phyloP scores from a whole-genome alignment of 2,113 vertebrate species.

The Tauraco erythrolophus region DNA sequence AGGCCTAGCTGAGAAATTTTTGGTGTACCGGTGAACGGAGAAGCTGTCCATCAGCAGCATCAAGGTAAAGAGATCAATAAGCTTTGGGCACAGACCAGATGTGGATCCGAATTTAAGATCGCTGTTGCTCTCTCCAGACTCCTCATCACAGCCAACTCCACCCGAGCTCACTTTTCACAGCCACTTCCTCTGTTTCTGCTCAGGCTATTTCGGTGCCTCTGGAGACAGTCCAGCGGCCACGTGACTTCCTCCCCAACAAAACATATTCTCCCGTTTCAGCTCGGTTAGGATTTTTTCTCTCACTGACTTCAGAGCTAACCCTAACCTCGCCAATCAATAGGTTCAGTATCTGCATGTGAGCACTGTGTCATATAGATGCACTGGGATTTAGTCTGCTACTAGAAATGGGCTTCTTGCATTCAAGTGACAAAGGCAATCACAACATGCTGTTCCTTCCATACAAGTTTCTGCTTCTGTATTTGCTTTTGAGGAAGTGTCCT shows the following conservation, averaged over 20 bases:
- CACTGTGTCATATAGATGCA: rapidly evolving
- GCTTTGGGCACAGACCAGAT: not conserved
- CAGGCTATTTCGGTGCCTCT: conserved; percentile 53
- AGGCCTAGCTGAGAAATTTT: not conserved
- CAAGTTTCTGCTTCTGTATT: not conserved
- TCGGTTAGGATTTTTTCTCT: not conserved
- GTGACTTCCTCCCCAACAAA: conserved; percentile 60
- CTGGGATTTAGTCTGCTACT: not conserved
- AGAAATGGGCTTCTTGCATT: not conserved
- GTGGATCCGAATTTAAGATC: not conserved
- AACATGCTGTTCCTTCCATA: not conserved
- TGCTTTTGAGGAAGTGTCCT: not conserved
- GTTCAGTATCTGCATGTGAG: not conserved
- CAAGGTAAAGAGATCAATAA: not conserved
- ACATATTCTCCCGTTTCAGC: conserved; percentile 24
- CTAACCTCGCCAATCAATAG: not conserved
- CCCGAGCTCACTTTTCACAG: conserved; percentile 58
- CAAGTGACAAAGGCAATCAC: not conserved
- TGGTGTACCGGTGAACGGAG: not conserved
- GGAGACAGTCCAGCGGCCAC: conserved; percentile 9
- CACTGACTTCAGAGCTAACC: not conserved
- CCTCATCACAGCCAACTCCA: conserved; percentile 34
- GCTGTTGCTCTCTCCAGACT: not conserved
- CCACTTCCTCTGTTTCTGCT: conserved; percentile 59
- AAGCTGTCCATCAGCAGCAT: not conserved